Evolutionary conservation across 2,113 vertebrate genomes (phyloP).

Genomic region (Odontophorus gujanensis): DNA sequence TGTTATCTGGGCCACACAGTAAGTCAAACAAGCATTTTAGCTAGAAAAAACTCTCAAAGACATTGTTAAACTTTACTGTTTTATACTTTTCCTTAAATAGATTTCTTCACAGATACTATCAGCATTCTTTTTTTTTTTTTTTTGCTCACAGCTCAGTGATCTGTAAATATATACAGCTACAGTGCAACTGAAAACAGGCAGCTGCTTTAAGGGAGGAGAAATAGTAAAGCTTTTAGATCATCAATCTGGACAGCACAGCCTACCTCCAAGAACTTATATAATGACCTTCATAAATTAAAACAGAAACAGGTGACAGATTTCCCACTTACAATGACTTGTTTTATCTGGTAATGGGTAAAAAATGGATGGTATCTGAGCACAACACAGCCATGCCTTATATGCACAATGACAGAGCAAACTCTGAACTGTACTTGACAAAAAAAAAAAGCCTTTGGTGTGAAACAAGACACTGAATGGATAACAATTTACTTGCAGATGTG

Average conservation of each 20-base stretch:
- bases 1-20: not conserved
- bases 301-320: not conserved
- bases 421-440: not conserved
- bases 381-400: not conserved
- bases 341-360: not conserved
- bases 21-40: not conserved
- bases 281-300: not conserved
- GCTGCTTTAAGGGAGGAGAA: not conserved
- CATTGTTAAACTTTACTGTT: not conserved
- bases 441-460: not conserved
- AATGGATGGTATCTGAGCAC: not conserved
- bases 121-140: not conserved
- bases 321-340: not conserved
- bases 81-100: not conserved
- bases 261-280: not conserved
- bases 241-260: not conserved
- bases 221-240: not conserved
- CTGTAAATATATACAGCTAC: not conserved
- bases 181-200: not conserved
- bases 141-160: not conserved
- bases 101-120: not conserved
- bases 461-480: not conserved
- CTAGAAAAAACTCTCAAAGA: not conserved
- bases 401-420: rapidly evolving
- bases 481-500: constrained; percentile 8